Evolutionary conservation across 2,797 vertebrate species (phyloP).

Genomic region (Clarias platycephalus): DNA sequence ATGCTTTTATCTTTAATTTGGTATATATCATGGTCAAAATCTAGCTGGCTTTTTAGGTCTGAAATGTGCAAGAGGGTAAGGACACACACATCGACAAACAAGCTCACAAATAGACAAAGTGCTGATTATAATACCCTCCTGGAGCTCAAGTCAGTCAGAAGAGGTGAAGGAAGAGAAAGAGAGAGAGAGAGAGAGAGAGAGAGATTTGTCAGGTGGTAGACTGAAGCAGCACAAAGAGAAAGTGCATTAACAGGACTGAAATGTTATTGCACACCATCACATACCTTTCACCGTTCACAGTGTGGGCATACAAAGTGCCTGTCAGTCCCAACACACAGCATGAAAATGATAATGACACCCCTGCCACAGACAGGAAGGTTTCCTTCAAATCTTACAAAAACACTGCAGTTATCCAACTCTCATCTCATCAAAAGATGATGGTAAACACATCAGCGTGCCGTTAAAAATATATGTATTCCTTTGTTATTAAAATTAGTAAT

Average conservation of each 20-base stretch:
- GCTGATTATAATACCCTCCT: constrained; percentile 25
- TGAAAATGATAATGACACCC: constrained; percentile 1
- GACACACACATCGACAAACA: background rate
- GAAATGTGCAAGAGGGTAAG: background rate
- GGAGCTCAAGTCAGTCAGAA: background rate
- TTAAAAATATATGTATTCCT: background rate
- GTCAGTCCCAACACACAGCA: background rate
- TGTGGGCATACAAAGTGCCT: constrained; percentile 32
- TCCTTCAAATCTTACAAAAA: constrained; percentile 14
- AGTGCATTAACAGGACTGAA: constrained; percentile 31
- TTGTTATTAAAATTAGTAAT: background rate
- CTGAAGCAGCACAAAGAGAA: constrained; percentile 16
- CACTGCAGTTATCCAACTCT: background rate
- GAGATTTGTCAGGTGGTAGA: constrained; percentile 41
- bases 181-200: constrained; percentile 8
- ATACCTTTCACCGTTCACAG: constrained; percentile 35
- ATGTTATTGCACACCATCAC: constrained; percentile 35
- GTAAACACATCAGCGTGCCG: background rate
- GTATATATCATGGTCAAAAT: constrained; percentile 18
- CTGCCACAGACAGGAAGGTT: background rate
- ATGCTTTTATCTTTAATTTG: constrained; percentile 50
- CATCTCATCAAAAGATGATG: background rate
- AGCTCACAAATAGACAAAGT: background rate
- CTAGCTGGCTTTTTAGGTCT: background rate
- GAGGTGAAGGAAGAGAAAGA: background rate